phyloP scores from a whole-genome alignment of 2,888 invertebrate species.

The Ferrisia virgata region DNA sequence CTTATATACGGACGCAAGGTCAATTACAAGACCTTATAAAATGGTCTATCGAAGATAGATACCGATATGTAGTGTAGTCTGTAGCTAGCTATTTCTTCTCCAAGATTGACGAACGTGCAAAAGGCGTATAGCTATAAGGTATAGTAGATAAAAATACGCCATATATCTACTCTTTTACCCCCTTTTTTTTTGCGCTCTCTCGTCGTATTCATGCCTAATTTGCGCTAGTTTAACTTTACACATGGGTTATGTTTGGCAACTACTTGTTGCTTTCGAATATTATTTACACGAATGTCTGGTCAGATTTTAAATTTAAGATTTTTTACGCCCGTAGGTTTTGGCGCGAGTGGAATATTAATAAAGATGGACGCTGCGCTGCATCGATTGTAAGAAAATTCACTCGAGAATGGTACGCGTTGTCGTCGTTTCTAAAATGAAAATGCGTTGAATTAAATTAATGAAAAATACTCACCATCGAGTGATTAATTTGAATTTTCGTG shows the following conservation, averaged over 20 bases:
- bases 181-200: background rate
- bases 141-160: too few species aligned
- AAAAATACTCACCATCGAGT: too few species aligned
- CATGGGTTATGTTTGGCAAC: background rate
- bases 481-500: background rate
- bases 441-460: background rate
- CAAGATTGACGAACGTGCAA: background rate
- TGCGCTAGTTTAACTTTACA: background rate
- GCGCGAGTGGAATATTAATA: constrained; percentile 2
- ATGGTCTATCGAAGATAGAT: background rate
- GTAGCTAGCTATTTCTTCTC: background rate
- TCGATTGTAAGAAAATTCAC: background rate
- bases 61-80: background rate
- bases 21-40: background rate
- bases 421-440: background rate
- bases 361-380: background rate
- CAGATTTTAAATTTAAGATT: background rate
- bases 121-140: too few species aligned
- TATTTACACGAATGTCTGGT: background rate
- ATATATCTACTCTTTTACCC: background rate
- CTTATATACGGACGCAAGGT: background rate
- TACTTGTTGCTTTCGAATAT: constrained; percentile 5
- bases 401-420: background rate
- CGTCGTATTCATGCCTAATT: constrained; percentile 1
- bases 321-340: background rate